A percentile compares a stretch with the other conserved stretches of the same genome.
Conservation (phyloP, 2,888 invertebrate genomes). For the Entomobrya proxima region DNA sequence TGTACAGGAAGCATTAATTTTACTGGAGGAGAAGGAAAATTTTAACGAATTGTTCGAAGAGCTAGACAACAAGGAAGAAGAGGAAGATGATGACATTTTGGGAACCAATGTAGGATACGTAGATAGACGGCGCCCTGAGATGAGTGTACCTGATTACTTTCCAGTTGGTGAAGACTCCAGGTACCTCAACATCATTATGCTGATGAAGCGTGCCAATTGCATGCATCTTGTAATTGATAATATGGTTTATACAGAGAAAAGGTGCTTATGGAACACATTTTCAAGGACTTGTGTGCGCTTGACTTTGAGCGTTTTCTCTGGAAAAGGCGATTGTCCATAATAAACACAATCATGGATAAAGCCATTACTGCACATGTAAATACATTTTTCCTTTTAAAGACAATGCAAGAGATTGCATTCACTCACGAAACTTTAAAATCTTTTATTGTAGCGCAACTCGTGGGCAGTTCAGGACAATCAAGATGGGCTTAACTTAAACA, state of each 20-base stretch:
- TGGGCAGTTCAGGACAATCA: constrained; percentile 61
- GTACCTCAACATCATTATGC: constrained; percentile 35
- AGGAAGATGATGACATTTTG: not conserved
- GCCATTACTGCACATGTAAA: constrained; percentile 65
- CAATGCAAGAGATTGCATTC: not conserved
- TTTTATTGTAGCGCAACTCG: constrained; percentile 42
- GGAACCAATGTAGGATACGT: not conserved
- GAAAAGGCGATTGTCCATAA: constrained; percentile 61
- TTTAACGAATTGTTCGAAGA: constrained; percentile 51
- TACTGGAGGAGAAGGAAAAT: constrained; percentile 53
- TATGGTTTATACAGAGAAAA: constrained; percentile 35
- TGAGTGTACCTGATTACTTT: constrained; percentile 69
- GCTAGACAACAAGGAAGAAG: constrained; percentile 13
- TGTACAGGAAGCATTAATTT: constrained; percentile 37
- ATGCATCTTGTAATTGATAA: not conserved
- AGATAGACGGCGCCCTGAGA: constrained; percentile 22
- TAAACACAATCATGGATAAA: constrained; percentile 66
- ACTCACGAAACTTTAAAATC: not conserved
- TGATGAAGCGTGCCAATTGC: not conserved
- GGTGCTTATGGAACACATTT: constrained; percentile 58
- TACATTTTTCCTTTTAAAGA: not conserved
- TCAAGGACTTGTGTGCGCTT: constrained; percentile 69
- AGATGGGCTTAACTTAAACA: not conserved
- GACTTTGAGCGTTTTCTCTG: constrained; percentile 73
- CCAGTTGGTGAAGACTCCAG: constrained; percentile 63